Evolutionary conservation across 2,888 invertebrate species (phyloP).

Genomic region (Bibio marci): DNA sequence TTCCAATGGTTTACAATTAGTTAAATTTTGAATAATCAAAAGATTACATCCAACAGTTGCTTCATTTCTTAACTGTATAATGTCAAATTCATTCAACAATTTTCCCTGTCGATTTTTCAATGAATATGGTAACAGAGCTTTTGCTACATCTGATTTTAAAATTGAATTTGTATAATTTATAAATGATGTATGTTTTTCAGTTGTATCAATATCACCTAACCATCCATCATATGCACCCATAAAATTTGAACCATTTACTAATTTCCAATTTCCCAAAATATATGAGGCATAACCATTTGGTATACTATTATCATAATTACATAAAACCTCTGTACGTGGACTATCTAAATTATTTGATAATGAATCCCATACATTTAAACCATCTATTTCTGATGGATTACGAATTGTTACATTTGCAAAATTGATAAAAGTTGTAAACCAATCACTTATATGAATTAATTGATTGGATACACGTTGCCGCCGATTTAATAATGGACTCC

Average conservation of each 20-base stretch:
- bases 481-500: slow-evolving; percentile 42
- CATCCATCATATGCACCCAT: slow-evolving; percentile 16
- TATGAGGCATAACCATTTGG: slow-evolving; percentile 30
- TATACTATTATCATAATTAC: slow-evolving; percentile 51
- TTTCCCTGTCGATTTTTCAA: too few species aligned
- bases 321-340: slow-evolving; percentile 42
- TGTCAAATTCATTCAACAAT: too few species aligned
- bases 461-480: slow-evolving; percentile 38
- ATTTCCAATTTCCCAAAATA: slow-evolving; percentile 18
- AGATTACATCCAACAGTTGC: slow-evolving; percentile 30
- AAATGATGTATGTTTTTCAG: slow-evolving; percentile 8
- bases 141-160: slow-evolving; percentile 15
- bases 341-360: slow-evolving; percentile 29
- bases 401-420: too few species aligned
- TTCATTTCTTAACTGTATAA: slow-evolving; percentile 17
- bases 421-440: slow-evolving; percentile 48
- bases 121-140: slow-evolving; percentile 11
- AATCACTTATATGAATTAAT: slow-evolving; percentile 66
- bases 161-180: slow-evolving; percentile 15
- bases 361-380: slow-evolving; percentile 50
- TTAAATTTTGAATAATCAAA: slow-evolving; percentile 13
- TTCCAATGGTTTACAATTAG: slow-evolving; percentile 20
- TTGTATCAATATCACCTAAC: slow-evolving; percentile 12
- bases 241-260: slow-evolving; percentile 21
- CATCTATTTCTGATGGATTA: slow-evolving; percentile 41